Conservation (phyloP, 2,888 invertebrate genomes). For the Agriotes lineatus region DNA sequence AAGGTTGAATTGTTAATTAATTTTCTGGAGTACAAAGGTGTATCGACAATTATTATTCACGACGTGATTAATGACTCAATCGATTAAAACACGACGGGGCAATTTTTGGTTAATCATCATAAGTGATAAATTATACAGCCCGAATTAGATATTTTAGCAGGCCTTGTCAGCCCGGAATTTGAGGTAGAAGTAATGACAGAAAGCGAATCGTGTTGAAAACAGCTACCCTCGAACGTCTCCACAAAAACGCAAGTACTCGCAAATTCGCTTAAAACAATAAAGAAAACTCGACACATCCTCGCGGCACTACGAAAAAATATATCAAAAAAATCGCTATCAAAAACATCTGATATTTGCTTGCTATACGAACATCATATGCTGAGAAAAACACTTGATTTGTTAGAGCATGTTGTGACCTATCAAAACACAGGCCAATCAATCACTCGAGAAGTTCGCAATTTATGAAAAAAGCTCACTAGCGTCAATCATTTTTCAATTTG, state of each 20-base stretch:
- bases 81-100: conserved; percentile 15
- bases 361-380: conserved; percentile 26
- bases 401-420: conserved; percentile 27
- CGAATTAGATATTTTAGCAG: conserved; percentile 14
- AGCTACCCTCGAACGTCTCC: conserved; percentile 1
- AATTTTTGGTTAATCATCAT: conserved; percentile 21
- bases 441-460: conserved; percentile 37
- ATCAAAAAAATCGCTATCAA: neutral
- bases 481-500: conserved; percentile 45
- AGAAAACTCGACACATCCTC: neutral
- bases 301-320: neutral
- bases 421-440: conserved; percentile 39
- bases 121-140: conserved; percentile 18
- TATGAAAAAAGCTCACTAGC: conserved; percentile 34
- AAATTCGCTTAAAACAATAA: neutral
- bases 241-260: neutral
- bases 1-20: neutral
- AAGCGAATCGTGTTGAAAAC: conserved; percentile 9
- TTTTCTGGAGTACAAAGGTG: neutral
- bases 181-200: conserved; percentile 9
- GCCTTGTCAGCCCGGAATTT: neutral
- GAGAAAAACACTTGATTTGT: conserved; percentile 34
- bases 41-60: conserved; percentile 15
- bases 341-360: conserved; percentile 37
- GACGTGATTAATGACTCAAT: conserved; percentile 12